phyloP scores from a whole-genome alignment of 2,797 vertebrate genomes.

The Microhierax caerulescens region DNA sequence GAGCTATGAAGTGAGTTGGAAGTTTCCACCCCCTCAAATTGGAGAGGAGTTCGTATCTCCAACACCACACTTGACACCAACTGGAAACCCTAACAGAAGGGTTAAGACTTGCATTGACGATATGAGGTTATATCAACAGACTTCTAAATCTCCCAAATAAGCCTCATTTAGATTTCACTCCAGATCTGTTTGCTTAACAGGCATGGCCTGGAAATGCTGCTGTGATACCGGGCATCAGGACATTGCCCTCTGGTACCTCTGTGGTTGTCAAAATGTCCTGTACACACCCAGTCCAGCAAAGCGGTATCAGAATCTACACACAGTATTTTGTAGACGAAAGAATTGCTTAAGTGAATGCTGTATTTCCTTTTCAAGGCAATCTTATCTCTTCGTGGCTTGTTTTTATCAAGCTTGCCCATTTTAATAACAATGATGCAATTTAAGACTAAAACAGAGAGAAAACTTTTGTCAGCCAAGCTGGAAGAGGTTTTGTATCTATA shows the following conservation, averaged over 20 bases:
- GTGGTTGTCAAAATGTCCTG: neutral
- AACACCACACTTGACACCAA: neutral
- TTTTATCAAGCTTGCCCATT: conserved; percentile 22
- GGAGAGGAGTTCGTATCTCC: neutral
- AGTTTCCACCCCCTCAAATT: neutral
- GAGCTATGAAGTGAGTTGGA: neutral
- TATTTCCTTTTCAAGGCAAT: neutral
- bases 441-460: neutral
- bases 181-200: neutral
- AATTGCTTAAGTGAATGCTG: neutral
- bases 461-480: neutral
- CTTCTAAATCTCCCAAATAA: neutral
- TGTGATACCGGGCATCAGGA: neutral
- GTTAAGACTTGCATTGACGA: neutral
- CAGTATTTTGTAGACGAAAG: neutral
- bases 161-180: neutral
- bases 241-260: neutral
- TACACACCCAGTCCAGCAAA: neutral
- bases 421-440: conserved; percentile 9
- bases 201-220: neutral
- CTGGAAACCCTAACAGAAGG: neutral
- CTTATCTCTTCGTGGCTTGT: neutral
- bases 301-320: neutral
- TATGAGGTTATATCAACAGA: neutral
- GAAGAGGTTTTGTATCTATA: conserved; percentile 9